Base-by-base conservation (phyloP, 2,888 invertebrate genomes). In the Mimachlamys varia region DNA sequence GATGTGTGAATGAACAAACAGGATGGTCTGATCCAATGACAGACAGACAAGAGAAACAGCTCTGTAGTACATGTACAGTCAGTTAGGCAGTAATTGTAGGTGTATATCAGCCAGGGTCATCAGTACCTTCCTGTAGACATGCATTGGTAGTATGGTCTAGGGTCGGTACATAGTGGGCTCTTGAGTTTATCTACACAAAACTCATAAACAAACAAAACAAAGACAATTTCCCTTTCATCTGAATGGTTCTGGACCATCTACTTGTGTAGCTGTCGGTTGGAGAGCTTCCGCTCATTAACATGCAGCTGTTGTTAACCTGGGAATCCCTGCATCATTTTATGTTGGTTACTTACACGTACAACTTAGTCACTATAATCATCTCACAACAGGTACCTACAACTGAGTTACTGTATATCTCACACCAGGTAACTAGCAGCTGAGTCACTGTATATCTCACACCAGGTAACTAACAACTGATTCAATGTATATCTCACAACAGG, bases 161-260 rank as follows among this genome's bases (percentile, higher is more conserved):
- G 76, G 76, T 33, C 33, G 12, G 76, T 76, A 76, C 76, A 27
- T 76, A 76, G 27, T 76, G 33, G 33, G 76, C 33, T 76, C 76
- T 76, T 13, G 5, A 27, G 22, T 76, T 58, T 76, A 33, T 76
- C 76, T 76, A 76, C 76, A 76, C 13, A 76, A 19, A 76, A 76
- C 76, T 76, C 76, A 76, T 76, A 76, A 76, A 76, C 76, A 76
- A 76, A 33, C 76, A 76, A 76, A 22, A 76, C 76, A 76, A 76
- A 76, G 76, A 76, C 1, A 1, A 76, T 76, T 76, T 76, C 76
- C 33, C 76, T 76, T 76, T 76, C 76, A 76, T 76, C 33, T 76
- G 76, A 76, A 33, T 22, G 27, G 76, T 76, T 76, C 76, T 33
- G 33, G 76, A 33, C 33, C 76, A 27, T 76, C 7, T 33, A 76